Evolutionary conservation across 2,888 invertebrate genomes (phyloP).

Genomic region (Tetanocera ferruginea): DNA sequence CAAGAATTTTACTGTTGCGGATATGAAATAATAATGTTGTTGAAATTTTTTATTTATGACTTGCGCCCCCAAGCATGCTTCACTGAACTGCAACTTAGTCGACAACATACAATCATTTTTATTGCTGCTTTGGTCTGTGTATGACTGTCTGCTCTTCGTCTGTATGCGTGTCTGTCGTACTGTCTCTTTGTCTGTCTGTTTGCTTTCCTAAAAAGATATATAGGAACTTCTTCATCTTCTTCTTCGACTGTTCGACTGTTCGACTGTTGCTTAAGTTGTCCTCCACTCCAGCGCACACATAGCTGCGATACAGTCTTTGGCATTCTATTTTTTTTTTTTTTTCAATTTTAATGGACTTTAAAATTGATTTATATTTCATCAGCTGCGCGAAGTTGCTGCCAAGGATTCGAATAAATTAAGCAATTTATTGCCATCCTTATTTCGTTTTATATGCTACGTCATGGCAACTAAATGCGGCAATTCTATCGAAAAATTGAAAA

Average conservation of each 20-base stretch:
- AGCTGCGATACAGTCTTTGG: background rate
- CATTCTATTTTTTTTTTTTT: background rate
- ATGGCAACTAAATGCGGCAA: no score
- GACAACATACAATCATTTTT: background rate
- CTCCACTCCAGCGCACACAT: background rate
- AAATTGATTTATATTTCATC: slow-evolving; percentile 37
- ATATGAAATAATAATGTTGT: slow-evolving; percentile 22
- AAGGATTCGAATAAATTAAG: slow-evolving; percentile 32
- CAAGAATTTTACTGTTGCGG: background rate
- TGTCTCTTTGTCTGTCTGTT: background rate
- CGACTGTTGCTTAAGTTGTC: background rate
- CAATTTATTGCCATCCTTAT: slow-evolving; percentile 4
- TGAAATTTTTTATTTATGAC: slow-evolving; percentile 26
- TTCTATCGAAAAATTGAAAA: no score
- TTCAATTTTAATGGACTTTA: slow-evolving; percentile 33
- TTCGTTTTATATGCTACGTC: background rate
- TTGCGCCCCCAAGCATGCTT: slow-evolving; percentile 9
- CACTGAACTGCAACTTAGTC: background rate
- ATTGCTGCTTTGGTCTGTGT: background rate
- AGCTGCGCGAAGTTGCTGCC: slow-evolving; percentile 13
- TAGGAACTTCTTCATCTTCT: background rate
- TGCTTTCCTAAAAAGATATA: background rate
- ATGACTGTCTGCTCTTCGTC: background rate
- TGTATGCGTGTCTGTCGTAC: background rate
- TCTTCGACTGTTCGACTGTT: background rate